Evolutionary conservation across 2,888 invertebrate genomes (phyloP), one percentile per base, ranked within the genome.

Genomic region (Mesoligia furuncula): DNA sequence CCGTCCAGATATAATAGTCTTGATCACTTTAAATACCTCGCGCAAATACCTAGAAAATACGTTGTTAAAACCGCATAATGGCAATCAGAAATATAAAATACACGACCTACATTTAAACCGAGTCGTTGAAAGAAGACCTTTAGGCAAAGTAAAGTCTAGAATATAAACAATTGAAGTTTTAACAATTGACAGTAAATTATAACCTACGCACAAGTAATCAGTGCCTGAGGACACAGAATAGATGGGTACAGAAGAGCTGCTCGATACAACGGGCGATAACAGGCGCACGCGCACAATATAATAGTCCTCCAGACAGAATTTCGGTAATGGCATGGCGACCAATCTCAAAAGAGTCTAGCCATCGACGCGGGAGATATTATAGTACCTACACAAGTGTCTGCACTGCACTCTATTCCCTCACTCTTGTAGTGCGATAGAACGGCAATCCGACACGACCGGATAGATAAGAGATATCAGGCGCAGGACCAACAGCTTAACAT

Each of bases 161-260:
- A 51, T 15, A 48, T 39, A 77, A 77, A 78, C n/a, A 31, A n/a
- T 64, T 31, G 9, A 31, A 31, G 27, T 31, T 77, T 76, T 54
- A 77, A 57, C 45, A 81, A 59, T 45, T 66, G n/a, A 36, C 79
- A 15, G 36, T 67, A 59, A 57, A 74, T 75, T 68, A 77, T 45
- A 74, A 24, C 17, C 13, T 59, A 27, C 15, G 24, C 8, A 64
- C 20, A 57, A 48, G 20, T 64, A 48, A 51, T 15, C 15, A 62
- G n/a, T 27, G 27, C n/a, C 15, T 17, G 31, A 59, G 7, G 39
- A 51, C 45, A 79, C 24, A 59, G 27, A 54, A 57, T 57, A 39
- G 2, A 4, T 27, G 4, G 0, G 0, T 13, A 39, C 57, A 79
- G 79, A 79, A 77, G 57, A 2, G 1, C 15, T 1, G 1, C 1